phyloP scores from a whole-genome alignment of 2,888 invertebrate genomes.

The Drosophila suboccidentalis region DNA sequence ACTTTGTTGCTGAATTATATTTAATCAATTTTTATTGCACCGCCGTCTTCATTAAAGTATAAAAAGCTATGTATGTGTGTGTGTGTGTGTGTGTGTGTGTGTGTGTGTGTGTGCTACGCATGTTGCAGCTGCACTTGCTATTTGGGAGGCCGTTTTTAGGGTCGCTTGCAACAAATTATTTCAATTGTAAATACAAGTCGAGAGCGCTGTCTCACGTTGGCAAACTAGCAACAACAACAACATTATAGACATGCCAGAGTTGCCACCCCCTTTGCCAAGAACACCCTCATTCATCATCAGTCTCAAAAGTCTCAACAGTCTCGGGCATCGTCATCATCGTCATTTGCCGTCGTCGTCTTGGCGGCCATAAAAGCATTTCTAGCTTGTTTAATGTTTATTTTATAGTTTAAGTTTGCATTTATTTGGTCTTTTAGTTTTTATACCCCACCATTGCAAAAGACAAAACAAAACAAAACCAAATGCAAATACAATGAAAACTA shows the following conservation, averaged over 20 bases:
- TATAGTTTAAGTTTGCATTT: slow-evolving; percentile 84
- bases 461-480: slow-evolving; percentile 33
- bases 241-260: slow-evolving; percentile 27
- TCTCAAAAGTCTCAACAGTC: slow-evolving; percentile 10
- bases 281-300: slow-evolving; percentile 18
- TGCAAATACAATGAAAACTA: slow-evolving; percentile 31
- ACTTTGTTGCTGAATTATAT: slow-evolving; percentile 82
- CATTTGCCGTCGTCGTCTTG: slow-evolving; percentile 63
- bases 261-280: not conserved
- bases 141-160: slow-evolving; percentile 41
- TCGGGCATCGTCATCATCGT: slow-evolving; percentile 29
- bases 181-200: slow-evolving; percentile 49
- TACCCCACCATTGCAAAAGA: slow-evolving; percentile 49
- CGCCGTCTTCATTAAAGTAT: slow-evolving; percentile 81
- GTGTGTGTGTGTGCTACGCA: slow-evolving; percentile 38
- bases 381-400: slow-evolving; percentile 83
- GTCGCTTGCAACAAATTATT: slow-evolving; percentile 61
- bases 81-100: slow-evolving; percentile 21
- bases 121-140: slow-evolving; percentile 58
- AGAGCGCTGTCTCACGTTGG: slow-evolving; percentile 11
- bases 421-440: slow-evolving; percentile 81
- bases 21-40: slow-evolving; percentile 81
- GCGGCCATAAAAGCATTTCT: slow-evolving; percentile 81
- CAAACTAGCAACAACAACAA: slow-evolving; percentile 31
- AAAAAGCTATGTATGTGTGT: slow-evolving; percentile 52